Evolutionary conservation across 2,113 vertebrate species (phyloP).

Genomic region (Paradisaea rubra): DNA sequence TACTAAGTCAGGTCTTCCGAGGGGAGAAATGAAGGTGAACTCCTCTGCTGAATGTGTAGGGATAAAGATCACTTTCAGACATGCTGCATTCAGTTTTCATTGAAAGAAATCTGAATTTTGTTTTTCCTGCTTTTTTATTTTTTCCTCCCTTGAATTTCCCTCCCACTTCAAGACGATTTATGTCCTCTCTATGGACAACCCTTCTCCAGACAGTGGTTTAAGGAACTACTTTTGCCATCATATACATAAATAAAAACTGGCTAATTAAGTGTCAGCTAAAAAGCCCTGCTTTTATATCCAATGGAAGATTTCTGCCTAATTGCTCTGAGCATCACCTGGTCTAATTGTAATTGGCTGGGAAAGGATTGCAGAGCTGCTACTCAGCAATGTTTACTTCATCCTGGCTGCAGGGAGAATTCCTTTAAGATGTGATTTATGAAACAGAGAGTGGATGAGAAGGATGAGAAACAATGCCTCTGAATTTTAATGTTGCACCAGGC

Average conservation of each 20-base stretch:
- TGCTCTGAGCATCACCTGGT: background rate
- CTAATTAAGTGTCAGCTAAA: background rate
- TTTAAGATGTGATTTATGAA: background rate
- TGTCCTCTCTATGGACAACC: background rate
- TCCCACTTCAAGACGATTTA: background rate
- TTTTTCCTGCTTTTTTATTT: background rate
- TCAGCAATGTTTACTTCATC: background rate
- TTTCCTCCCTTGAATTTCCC: background rate
- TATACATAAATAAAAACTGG: background rate
- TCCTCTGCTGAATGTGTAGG: background rate
- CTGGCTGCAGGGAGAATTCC: background rate
- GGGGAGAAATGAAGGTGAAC: background rate
- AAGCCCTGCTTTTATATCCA: background rate
- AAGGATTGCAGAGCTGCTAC: background rate
- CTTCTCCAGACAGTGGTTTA: background rate
- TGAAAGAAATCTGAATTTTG: background rate
- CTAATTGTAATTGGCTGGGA: background rate
- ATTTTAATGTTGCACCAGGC: background rate
- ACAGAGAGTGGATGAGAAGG: background rate
- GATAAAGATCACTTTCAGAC: background rate
- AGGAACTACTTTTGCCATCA: background rate
- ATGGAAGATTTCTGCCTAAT: background rate
- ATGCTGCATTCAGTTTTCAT: background rate
- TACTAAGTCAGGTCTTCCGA: background rate
- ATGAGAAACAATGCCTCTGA: background rate